Evolutionary conservation across 2,797 vertebrate species (phyloP).

Genomic region (Spinibarbus caldwelli): DNA sequence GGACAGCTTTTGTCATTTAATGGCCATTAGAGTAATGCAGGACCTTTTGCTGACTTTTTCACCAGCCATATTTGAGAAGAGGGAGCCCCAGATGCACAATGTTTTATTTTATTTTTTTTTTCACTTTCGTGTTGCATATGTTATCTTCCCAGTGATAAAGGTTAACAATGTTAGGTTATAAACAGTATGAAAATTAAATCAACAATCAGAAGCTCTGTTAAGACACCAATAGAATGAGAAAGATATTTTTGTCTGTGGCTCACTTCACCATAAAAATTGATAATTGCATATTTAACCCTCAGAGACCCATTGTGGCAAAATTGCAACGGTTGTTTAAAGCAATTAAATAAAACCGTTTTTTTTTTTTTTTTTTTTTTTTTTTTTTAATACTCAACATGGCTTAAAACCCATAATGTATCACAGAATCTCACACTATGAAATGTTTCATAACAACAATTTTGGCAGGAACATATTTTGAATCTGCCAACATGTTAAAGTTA

Average conservation of each 20-base stretch:
- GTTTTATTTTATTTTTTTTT: no score
- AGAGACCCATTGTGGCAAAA: background rate
- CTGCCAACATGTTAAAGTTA: background rate
- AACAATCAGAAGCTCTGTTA: background rate
- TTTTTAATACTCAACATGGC: background rate
- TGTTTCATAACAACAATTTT: background rate
- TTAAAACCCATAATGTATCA: no score
- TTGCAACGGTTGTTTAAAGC: background rate
- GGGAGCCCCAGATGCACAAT: slow-evolving; percentile 24
- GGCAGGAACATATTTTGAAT: background rate
- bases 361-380: no score
- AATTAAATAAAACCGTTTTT: no score
- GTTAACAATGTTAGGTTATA: background rate
- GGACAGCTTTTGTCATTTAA: slow-evolving; percentile 53
- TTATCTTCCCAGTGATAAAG: slow-evolving; percentile 1
- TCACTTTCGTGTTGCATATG: background rate
- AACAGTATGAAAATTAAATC: background rate
- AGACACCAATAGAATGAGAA: background rate
- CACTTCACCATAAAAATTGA: background rate
- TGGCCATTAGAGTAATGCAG: slow-evolving; percentile 52
- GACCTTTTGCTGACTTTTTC: slow-evolving; percentile 46
- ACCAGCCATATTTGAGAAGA: slow-evolving; percentile 22
- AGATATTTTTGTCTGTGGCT: background rate
- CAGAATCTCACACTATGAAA: background rate
- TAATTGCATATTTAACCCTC: background rate